These are phyloP conservation scores for Embidobia sp. DNA, from an alignment of 2,888 invertebrate species.

Conservation along the genomic window DNA sequence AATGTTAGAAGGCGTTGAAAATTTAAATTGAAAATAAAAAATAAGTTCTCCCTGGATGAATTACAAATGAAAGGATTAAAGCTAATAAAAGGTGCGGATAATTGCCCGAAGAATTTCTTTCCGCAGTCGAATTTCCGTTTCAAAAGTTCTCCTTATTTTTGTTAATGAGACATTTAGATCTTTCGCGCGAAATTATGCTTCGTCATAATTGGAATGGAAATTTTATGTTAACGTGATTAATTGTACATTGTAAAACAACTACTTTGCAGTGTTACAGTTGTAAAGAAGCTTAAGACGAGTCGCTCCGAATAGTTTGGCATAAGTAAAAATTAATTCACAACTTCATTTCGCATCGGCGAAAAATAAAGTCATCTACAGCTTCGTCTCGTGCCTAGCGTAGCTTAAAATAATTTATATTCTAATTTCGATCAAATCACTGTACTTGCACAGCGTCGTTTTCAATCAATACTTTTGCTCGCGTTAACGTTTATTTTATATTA, in stretches of 20 bases:
- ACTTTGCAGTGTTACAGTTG: constrained; percentile 6
- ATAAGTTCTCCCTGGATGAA: constrained; percentile 50
- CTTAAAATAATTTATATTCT: background rate
- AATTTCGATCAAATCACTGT: background rate
- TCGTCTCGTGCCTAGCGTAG: too few relatives aligned
- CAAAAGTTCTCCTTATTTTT: constrained; percentile 29
- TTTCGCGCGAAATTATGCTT: constrained; percentile 16
- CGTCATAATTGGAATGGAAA: constrained; percentile 50
- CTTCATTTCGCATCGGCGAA: too few relatives aligned
- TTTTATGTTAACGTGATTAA: constrained; percentile 49
- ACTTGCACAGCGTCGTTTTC: too few relatives aligned
- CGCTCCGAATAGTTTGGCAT: constrained; percentile 6
- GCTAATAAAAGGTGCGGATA: constrained; percentile 55
- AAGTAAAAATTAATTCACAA: background rate
- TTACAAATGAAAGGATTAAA: constrained; percentile 59
- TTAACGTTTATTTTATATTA: constrained; percentile 18
- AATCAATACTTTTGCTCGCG: background rate
- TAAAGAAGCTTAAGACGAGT: constrained; percentile 11
- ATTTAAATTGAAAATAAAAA: constrained; percentile 61
- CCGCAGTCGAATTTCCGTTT: constrained; percentile 25
- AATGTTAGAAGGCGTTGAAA: constrained; percentile 57
- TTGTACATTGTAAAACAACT: constrained; percentile 40
- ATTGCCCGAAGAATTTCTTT: constrained; percentile 42
- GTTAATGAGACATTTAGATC: constrained; percentile 27
- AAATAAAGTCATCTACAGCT: too few relatives aligned